Evolutionary conservation across 2,113 vertebrate species (phyloP), one percentile per base, ranked within the genome.

Genomic region (Columba livia): DNA sequence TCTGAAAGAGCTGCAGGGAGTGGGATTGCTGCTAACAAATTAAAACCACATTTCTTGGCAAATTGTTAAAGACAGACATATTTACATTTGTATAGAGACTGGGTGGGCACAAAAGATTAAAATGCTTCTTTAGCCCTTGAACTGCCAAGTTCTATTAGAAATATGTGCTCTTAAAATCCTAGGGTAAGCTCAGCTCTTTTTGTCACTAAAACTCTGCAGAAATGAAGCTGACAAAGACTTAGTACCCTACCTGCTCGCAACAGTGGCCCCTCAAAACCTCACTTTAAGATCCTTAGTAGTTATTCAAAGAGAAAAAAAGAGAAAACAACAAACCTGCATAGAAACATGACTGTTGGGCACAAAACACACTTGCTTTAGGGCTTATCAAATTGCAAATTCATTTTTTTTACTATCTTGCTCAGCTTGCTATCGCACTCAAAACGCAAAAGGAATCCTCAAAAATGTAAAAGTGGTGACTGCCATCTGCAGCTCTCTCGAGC

Each of bases 21-120:
- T 91, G 86, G 93, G 85, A 70, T 93, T 64, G 58, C 91, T 88
- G 94, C 95, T 97, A 94, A 96, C 94, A 98, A 98, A 98, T 98
- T 97, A 97, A 98, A 98, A 98, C 95, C 98, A 98, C 97, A 98
- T 98, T 98, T 95, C 97, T 95, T 97, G 97, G 97, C 97, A 97
- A 96, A 97, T 97, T 96, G 96, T 96, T 96, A 86, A 97, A 97
- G 96, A 89, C 94, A 97, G 95, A 97, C 89, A 93, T 97, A 98
- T 98, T 98, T 98, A 98, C 97, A 98, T 98, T 98, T 98, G 96
- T 97, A 97, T 97, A 92, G 96, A 98, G 96, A 96, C 97, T 97
- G 98, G 98, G 97, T 98, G 97, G 98, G 98, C 97, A 98, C 91
- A 74, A 91, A 94, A 97, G 96, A 97, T 98, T 97, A 97, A 96